These are phyloP conservation scores for Sparidentex hasta DNA, from an alignment of 2,797 vertebrate genomes.

Conservation along the genomic window DNA sequence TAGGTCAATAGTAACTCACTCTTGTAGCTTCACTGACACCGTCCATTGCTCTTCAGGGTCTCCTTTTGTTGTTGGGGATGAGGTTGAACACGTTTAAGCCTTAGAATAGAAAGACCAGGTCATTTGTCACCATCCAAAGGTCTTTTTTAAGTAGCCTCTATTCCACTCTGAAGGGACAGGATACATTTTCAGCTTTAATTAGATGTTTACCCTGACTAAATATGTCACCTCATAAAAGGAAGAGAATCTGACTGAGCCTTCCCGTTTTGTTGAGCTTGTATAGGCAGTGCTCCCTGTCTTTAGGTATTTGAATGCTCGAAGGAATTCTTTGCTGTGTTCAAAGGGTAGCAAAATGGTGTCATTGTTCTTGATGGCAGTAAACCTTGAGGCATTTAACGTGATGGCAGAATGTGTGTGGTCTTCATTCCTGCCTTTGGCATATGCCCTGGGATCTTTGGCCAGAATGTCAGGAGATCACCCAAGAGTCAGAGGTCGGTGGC, in stretches of 20 bases:
- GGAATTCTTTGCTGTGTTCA: constrained; percentile 43
- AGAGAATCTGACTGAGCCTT: constrained; percentile 26
- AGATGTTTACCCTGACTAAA: constrained; percentile 47
- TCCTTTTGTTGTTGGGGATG: constrained; percentile 22
- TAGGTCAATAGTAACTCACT: constrained; percentile 27
- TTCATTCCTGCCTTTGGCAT: constrained; percentile 48
- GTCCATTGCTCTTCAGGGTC: constrained; percentile 16
- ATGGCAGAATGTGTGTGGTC: constrained; percentile 60
- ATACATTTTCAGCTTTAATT: constrained; percentile 46
- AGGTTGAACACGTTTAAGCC: constrained; percentile 33
- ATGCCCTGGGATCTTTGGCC: constrained; percentile 42
- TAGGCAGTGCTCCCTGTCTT: constrained; percentile 17
- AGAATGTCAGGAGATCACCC: constrained; percentile 48
- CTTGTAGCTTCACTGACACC: constrained; percentile 12
- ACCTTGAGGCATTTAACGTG: constrained; percentile 41
- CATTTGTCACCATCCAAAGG: constrained; percentile 32
- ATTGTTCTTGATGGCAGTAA: constrained; percentile 64
- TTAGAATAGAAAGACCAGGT: constrained; percentile 35
- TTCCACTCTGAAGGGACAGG: constrained; percentile 14
- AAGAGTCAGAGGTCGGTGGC: constrained; percentile 59
- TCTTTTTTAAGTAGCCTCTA: constrained; percentile 18
- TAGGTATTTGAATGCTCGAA: constrained; percentile 34
- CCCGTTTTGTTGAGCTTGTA: constrained; percentile 17
- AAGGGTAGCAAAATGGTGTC: constrained; percentile 37
- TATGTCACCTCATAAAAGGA: constrained; percentile 52